Conservation (phyloP, 2,113 vertebrate species). For the Zonotrichia leucophrys region DNA sequence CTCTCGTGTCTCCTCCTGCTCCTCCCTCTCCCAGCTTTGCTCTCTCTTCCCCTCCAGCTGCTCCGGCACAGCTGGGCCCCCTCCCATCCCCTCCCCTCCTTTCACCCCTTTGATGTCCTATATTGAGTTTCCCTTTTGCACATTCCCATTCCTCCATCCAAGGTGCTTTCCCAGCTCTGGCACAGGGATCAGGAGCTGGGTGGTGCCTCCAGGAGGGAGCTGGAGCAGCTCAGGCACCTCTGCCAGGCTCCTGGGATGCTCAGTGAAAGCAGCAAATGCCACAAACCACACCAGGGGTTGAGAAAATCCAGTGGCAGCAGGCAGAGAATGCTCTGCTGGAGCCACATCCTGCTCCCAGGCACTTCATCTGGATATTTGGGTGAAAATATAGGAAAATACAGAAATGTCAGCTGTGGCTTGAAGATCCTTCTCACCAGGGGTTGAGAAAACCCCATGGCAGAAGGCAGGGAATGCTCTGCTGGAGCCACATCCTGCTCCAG, state of each 20-base stretch:
- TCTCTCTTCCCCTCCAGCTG: background rate
- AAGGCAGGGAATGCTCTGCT: too few species aligned
- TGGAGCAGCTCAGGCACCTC: background rate
- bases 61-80: background rate
- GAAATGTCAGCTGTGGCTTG: too few species aligned
- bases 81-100: background rate
- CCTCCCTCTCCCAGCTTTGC: background rate
- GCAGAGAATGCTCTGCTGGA: background rate
- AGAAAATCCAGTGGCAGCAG: background rate
- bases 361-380: too few species aligned
- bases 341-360: background rate
- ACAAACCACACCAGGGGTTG: background rate
- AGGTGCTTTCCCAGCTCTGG: background rate
- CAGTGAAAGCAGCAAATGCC: background rate
- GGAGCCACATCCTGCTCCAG: too few species aligned
- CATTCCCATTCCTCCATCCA: fast-evolving
- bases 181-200: background rate
- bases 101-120: background rate
- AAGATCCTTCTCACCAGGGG: too few species aligned
- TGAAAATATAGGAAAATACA: too few species aligned
- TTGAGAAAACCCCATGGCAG: too few species aligned
- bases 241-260: background rate
- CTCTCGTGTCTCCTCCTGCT: background rate
- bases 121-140: background rate
- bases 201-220: background rate